Base-by-base conservation (phyloP, 1,140 invertebrate genomes). In the Drosophila pallidifrons region DNA sequence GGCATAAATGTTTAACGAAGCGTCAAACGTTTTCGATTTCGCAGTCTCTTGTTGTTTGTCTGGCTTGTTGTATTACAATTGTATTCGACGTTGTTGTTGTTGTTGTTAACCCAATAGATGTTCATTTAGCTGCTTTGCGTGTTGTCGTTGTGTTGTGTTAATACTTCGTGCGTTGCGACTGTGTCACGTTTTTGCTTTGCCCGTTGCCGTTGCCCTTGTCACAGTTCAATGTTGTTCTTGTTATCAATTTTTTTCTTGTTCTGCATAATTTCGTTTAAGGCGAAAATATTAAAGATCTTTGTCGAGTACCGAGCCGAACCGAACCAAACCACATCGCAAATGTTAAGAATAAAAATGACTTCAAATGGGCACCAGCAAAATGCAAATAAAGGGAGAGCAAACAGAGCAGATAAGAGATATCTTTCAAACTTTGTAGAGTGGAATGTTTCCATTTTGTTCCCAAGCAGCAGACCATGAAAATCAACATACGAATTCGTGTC, bases 381-480 rank as follows among this genome's bases (percentile, higher is more conserved):
- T 60, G 61, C 60, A n/a, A 49, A 52, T 51, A 71, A 49, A 45
- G 25, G 25, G 45, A 64, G 13, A 69, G 54, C 65, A 65, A 65
- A 46, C 67, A 70, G 52, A 61, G 69, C 63, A 80, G 80, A 87
- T 87, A 87, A 88, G 85, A 81, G 85, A 81, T 83, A 80, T 80
- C 63, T 65, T 63, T 43, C 57, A 67, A 82, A 68, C 69, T 86
- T 63, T 75, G 66, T 52, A 43, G 43, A 76, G 59, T 66, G 74
- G 74, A 88, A 87, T 87, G 83, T 83, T 87, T 87, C 82, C 83
- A 87, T 87, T 87, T 89, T 87, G 83, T 87, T 88, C 66, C 70
- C 70, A 89, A 63, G 85, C 85, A 89, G 52, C 85, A 74, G 69
- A 85, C 81, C 85, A 90, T 89, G 66, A 81, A 89, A 89, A 85